These are phyloP conservation scores for Scatophagus argus DNA, from an alignment of 2,113 vertebrate species.

Conservation along the genomic window DNA sequence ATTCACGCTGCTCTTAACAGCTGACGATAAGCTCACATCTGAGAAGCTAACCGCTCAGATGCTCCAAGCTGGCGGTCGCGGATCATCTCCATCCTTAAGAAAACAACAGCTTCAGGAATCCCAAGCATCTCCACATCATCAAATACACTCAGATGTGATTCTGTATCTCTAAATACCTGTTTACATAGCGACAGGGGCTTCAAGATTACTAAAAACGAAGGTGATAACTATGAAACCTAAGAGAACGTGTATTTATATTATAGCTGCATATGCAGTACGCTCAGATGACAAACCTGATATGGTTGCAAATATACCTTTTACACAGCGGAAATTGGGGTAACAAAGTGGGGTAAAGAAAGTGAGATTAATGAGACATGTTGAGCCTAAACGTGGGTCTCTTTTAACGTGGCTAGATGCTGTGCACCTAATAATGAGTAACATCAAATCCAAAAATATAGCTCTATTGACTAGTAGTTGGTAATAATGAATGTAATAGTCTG, in stretches of 20 bases:
- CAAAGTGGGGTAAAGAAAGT: no score
- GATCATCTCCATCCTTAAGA: slow-evolving; percentile 43
- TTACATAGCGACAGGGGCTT: neutral
- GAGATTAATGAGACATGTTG: no score
- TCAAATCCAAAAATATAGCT: no score
- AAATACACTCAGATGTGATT: neutral
- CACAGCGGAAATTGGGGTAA: neutral
- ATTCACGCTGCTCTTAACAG: slow-evolving; percentile 68
- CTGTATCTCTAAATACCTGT: neutral
- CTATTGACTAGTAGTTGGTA: no score
- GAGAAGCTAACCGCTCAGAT: slow-evolving; percentile 27
- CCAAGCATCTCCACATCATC: slow-evolving; percentile 5
- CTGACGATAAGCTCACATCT: slow-evolving; percentile 78
- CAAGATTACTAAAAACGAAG: neutral
- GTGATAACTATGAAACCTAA: neutral
- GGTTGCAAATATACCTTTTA: no score
- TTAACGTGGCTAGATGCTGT: no score
- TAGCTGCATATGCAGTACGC: no score
- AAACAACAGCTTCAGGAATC: slow-evolving; percentile 52
- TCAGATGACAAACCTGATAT: neutral
- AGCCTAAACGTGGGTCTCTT: no score
- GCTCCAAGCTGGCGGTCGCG: slow-evolving; percentile 28
- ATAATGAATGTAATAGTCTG: no score
- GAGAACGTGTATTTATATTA: neutral
- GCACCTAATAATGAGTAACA: no score